Evolutionary conservation across 2,797 vertebrate species (phyloP).

Genomic region (Cyprinella venusta): DNA sequence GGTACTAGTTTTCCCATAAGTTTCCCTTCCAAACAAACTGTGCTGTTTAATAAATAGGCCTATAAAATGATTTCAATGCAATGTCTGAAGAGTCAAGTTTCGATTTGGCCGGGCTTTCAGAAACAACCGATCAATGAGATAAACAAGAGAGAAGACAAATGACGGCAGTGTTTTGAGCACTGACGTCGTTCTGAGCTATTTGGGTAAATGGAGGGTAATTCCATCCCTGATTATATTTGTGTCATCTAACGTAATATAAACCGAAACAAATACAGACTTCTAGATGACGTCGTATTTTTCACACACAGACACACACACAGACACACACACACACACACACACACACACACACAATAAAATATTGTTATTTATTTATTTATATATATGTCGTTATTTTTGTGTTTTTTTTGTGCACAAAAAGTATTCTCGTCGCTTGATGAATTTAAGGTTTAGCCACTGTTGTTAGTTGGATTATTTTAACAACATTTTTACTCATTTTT

Average conservation of each 20-base stretch:
- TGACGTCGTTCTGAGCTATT: slow-evolving; percentile 65
- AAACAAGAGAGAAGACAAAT: slow-evolving; percentile 21
- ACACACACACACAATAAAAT: too few relatives aligned
- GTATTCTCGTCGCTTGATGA: too few relatives aligned
- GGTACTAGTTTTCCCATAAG: slow-evolving; percentile 33
- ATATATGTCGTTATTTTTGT: too few relatives aligned
- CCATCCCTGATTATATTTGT: slow-evolving; percentile 56
- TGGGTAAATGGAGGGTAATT: slow-evolving; percentile 74
- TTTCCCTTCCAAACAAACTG: slow-evolving; percentile 62
- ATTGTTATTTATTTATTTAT: too few relatives aligned
- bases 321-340: too few relatives aligned
- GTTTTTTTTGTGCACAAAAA: too few relatives aligned
- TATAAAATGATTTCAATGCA: slow-evolving; percentile 37
- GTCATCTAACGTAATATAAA: neutral
- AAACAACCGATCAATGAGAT: neutral
- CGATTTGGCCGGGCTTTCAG: neutral
- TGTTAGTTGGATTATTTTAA: too few relatives aligned
- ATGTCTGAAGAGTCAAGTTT: slow-evolving; percentile 24
- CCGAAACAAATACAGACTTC: neutral
- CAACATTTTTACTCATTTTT: too few relatives aligned
- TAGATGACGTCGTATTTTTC: neutral
- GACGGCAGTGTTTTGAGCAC: neutral
- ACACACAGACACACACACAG: neutral
- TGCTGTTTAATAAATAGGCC: slow-evolving; percentile 27
- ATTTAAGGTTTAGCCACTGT: too few relatives aligned